These are phyloP conservation scores for Leptinotarsa texana DNA, from an alignment of 1,140 invertebrate species.

Conservation along the genomic window DNA sequence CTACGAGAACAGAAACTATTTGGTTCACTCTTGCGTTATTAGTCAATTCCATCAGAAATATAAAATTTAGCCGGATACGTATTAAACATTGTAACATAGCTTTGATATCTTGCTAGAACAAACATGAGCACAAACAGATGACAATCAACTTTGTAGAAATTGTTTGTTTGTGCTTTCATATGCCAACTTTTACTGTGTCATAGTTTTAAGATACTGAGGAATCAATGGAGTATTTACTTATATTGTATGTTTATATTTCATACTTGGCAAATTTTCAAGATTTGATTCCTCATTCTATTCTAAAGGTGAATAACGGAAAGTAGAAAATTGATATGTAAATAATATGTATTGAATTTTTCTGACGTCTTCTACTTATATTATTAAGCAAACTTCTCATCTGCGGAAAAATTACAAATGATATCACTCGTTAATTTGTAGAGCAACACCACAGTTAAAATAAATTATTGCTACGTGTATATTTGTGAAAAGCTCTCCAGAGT, in stretches of 20 bases:
- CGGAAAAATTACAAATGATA: no score
- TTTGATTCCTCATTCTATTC: background rate
- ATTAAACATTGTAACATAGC: background rate
- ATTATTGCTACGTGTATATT: no score
- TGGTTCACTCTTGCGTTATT: background rate
- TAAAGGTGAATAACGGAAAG: background rate
- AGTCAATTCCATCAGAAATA: background rate
- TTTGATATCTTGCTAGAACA: slow-evolving; percentile 7
- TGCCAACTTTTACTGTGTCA: slow-evolving; percentile 15
- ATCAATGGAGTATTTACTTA: background rate
- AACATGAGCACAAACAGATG: slow-evolving; percentile 23
- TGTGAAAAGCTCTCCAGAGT: no score
- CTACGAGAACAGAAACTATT: background rate
- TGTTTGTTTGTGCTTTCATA: slow-evolving; percentile 22
- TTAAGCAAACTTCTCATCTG: no score
- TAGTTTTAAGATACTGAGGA: slow-evolving; percentile 10
- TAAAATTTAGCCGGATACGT: background rate
- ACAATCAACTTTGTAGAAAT: slow-evolving; percentile 12
- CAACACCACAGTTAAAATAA: no score
- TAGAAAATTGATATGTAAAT: background rate
- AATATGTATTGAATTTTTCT: background rate
- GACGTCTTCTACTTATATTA: background rate
- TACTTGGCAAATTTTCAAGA: background rate
- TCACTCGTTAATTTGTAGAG: no score
- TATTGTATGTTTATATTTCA: background rate